These are phyloP conservation scores for Clistopyga incitator DNA, from an alignment of 2,888 invertebrate genomes.

Conservation along the genomic window DNA sequence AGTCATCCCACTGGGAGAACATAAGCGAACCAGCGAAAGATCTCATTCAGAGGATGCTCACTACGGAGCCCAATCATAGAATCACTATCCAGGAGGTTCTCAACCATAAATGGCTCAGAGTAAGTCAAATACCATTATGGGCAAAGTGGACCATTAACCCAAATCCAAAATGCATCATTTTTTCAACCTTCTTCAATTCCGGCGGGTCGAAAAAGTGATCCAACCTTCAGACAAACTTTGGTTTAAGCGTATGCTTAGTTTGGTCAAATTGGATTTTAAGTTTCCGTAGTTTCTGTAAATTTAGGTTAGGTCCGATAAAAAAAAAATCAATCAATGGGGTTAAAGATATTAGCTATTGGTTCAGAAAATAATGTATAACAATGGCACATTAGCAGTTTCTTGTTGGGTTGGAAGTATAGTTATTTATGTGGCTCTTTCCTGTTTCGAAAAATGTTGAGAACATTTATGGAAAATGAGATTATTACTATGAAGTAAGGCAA, in stretches of 20 bases:
- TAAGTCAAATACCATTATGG: slow-evolving; percentile 85
- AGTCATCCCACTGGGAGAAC: slow-evolving; percentile 95
- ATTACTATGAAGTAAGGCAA: background rate
- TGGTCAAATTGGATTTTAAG: background rate
- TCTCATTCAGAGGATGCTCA: slow-evolving; percentile 96
- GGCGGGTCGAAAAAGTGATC: background rate
- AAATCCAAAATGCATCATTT: no score
- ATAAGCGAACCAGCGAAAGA: slow-evolving; percentile 98
- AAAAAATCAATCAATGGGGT: no score
- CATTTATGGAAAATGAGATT: no score
- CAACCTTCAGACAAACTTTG: background rate
- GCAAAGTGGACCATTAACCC: no score
- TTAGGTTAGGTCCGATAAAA: no score
- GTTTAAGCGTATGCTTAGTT: background rate
- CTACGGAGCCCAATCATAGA: slow-evolving; percentile 95
- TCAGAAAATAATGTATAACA: no score
- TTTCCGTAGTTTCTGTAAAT: background rate
- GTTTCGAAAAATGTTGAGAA: no score
- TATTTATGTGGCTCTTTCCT: no score
- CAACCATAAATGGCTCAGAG: slow-evolving; percentile 98
- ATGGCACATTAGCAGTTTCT: no score
- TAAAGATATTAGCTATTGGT: no score
- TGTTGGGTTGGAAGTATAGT: no score
- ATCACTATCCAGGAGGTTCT: slow-evolving; percentile 98
- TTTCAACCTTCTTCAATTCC: slow-evolving; percentile 49